Conservation (phyloP, 2,888 invertebrate genomes). For the Cosmopolites sordidus region DNA sequence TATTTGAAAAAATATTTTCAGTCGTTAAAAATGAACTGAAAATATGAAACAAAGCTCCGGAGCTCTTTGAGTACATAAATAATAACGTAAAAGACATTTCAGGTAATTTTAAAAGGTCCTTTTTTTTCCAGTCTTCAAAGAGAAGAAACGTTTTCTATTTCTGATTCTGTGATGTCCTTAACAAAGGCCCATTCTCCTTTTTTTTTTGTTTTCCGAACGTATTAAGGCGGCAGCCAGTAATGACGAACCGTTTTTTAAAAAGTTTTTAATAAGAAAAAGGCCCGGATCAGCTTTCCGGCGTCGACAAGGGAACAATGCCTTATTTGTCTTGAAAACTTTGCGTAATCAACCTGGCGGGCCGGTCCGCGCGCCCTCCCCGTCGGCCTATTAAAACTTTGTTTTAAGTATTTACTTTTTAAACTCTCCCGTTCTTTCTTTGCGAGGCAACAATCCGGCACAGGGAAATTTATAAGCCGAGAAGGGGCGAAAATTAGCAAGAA, state of each 20-base stretch:
- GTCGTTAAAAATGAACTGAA: too few species aligned
- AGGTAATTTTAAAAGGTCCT: too few species aligned
- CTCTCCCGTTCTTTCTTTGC: constrained; percentile 13
- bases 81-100: too few species aligned
- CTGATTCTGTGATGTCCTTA: too few species aligned
- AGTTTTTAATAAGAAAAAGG: constrained; percentile 1
- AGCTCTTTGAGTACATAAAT: too few species aligned
- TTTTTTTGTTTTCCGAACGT: neutral
- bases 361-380: constrained; percentile 3
- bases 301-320: constrained; percentile 13
- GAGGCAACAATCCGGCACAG: neutral
- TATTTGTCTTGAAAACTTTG: constrained; percentile 18
- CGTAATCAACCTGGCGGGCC: constrained; percentile 20
- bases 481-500: constrained; percentile 13
- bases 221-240: neutral
- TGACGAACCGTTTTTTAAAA: neutral
- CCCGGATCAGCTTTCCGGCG: constrained; percentile 4
- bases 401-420: constrained; percentile 22
- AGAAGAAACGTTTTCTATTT: too few species aligned
- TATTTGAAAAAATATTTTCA: too few species aligned
- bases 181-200: too few species aligned
- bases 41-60: too few species aligned
- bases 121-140: too few species aligned
- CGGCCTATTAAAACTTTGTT: constrained; percentile 22
- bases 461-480: constrained; percentile 20